Conservation (phyloP, 2,113 vertebrate species). For the Cebidichthys violaceus region DNA sequence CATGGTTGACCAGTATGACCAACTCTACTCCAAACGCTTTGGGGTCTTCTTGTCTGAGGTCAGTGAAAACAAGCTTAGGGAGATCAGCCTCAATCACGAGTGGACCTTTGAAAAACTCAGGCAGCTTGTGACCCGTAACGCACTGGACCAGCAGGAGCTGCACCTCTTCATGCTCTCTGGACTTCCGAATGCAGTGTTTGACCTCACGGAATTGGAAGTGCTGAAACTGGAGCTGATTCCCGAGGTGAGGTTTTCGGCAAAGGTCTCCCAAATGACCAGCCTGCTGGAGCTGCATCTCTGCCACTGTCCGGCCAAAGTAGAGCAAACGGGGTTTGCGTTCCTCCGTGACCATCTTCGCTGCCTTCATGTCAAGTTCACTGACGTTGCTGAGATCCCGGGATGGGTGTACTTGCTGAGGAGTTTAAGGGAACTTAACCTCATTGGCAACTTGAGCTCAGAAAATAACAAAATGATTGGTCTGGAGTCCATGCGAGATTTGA, state of each 20-base stretch:
- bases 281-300: slow-evolving; percentile 95
- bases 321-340: slow-evolving; percentile 95
- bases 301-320: slow-evolving; percentile 96
- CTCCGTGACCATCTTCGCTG: slow-evolving; percentile 94
- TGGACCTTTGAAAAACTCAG: slow-evolving; percentile 96
- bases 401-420: slow-evolving; percentile 97
- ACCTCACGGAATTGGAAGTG: slow-evolving; percentile 93
- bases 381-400: slow-evolving; percentile 94
- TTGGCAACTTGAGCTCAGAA: slow-evolving; percentile 96
- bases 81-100: slow-evolving; percentile 97
- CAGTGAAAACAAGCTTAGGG: slow-evolving; percentile 96
- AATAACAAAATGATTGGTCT: slow-evolving; percentile 98
- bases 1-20: slow-evolving; percentile 98
- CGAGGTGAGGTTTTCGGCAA: slow-evolving; percentile 93
- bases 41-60: slow-evolving; percentile 96
- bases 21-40: slow-evolving; percentile 96
- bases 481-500: slow-evolving; percentile 94
- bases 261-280: slow-evolving; percentile 97
- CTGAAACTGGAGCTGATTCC: slow-evolving; percentile 96
- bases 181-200: slow-evolving; percentile 94
- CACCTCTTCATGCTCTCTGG: slow-evolving; percentile 96
- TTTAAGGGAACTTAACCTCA: slow-evolving; percentile 91
- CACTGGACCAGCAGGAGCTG: slow-evolving; percentile 93
- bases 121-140: slow-evolving; percentile 91
- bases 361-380: slow-evolving; percentile 97